Base-by-base conservation (phyloP, 2,888 invertebrate species). In the Heliconius charithonia region DNA sequence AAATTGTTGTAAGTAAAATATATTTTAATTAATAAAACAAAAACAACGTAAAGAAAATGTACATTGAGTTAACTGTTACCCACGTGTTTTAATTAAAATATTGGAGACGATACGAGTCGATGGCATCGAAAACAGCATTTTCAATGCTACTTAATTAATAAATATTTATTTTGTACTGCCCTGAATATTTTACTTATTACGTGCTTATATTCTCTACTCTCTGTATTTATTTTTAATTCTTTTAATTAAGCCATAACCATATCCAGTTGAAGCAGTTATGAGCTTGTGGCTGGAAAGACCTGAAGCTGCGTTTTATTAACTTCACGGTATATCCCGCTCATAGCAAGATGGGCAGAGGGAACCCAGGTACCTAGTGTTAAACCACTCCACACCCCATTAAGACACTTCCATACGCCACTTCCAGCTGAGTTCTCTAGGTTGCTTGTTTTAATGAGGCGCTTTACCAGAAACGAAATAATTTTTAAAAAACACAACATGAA, bases 101-200 rank as follows among this genome's bases (percentile, higher is more conserved):
- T 69, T 41, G 45, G 25, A 69, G 69, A 69, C 32, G 66, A 67
- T 25, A 37, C 37, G 13, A 69, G 25, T 6, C 37, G 9, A 69
- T 13, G 12, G 67, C 32, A 41, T 69, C 67, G 67, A 25, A 41
- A 41, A 45, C 41, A 27, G 41, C 16, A 69, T 27, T 69, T 45
- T 45, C 69, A 27, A 25, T 16, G 25, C 25, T 27, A 25, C 25
- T 25, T 69, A 19, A 69, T 45, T 41, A 69, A 45, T 4, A 9
- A 45, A 45, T 69, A 69, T 69, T 45, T 69, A 69, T 69, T 69
- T 69, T 69, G 25, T 69, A 41, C 67, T 41, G 69, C 16, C 41
- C 41, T 25, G 6, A 69, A 69, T 69, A 69, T 45, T 45, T 69
- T 69, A 41, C 25, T 69, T 69, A 69, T 45, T 13, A 25, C 27